Conservation (phyloP, 2,888 invertebrate genomes). For the Megastigmus dorsalis region DNA sequence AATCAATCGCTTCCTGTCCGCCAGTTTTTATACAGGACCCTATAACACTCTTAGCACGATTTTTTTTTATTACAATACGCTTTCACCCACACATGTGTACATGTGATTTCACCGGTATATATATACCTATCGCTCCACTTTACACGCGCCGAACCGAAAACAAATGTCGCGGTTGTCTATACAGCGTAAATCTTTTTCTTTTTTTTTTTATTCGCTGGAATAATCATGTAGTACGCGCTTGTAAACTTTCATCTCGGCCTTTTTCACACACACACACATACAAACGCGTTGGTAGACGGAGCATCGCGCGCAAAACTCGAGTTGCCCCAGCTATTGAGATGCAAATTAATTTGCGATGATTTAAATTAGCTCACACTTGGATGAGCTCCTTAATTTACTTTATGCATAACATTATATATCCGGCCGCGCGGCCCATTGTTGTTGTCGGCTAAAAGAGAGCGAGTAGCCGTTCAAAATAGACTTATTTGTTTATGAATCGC, state of each 20-base stretch:
- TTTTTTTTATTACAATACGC: no score
- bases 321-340: no score
- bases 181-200: neutral
- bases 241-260: neutral
- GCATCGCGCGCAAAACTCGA: no score
- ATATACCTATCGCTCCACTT: slow-evolving; percentile 1
- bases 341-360: slow-evolving; percentile 48
- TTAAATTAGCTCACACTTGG: slow-evolving; percentile 47
- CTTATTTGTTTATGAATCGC: neutral
- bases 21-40: slow-evolving; percentile 11
- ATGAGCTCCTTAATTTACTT: slow-evolving; percentile 47
- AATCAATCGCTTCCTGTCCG: slow-evolving; percentile 35
- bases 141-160: neutral
- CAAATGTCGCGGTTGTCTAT: no score
- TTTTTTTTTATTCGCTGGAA: neutral
- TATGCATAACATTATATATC: slow-evolving; percentile 32
- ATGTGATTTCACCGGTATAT: slow-evolving; percentile 49
- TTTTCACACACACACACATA: no score
- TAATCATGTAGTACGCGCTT: neutral
- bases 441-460: neutral
- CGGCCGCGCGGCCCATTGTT: neutral
- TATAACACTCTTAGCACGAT: neutral
- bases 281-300: no score
- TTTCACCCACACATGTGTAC: slow-evolving; percentile 35
- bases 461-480: neutral